Evolutionary conservation across 2,797 vertebrate genomes (phyloP), one percentile per base, ranked within the genome.

Genomic region (Argentina silus): DNA sequence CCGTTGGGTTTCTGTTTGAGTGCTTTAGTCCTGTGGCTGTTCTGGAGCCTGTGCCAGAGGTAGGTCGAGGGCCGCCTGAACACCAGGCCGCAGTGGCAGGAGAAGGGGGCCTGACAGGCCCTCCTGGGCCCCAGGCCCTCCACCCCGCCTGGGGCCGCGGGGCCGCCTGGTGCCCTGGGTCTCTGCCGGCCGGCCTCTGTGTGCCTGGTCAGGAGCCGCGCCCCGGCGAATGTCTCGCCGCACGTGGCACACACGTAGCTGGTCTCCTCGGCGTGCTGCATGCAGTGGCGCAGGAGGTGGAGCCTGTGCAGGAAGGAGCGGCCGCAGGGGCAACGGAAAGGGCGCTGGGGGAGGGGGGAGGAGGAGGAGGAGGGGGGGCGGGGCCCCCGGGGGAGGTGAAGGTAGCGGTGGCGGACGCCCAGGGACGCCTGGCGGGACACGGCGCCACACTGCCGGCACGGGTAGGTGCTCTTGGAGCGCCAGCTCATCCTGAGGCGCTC

Each of bases 291-390:
- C 72, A 95, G 87, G 19, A 95, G 91, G 75, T 96, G 93, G 19
- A 95, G 86, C 6, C 69, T 90, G 57, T 87, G 89, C 64, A 83
- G 88, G 63, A 94, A 94, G 0, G 89, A 71, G 43, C 93, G 85
- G 6, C 95, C 94, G 0, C 95, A 95, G 57, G 91, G 88, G 80
- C 93, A 94, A 3, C 51, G 87, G 84, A 93, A 88, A 2, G 50
- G 83, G 21, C 91, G 91, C 27, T 2, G 87, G 84, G 93, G 88
- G 2, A 47, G 82, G 21, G 90, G 91, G 95, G 0, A 93, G 86
- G 71, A 95, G 87, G 19, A 95, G 91, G 75, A 95, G 93, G 19
- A 95, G 86, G 93, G 85, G 6, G 95, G 94, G 0, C 95, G 95
- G 60, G 91, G 88, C 79, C 93, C 93, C 3, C 50, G 87, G 84